phyloP scores from a whole-genome alignment of 2,797 vertebrate genomes.

The Myotis pilosus region DNA sequence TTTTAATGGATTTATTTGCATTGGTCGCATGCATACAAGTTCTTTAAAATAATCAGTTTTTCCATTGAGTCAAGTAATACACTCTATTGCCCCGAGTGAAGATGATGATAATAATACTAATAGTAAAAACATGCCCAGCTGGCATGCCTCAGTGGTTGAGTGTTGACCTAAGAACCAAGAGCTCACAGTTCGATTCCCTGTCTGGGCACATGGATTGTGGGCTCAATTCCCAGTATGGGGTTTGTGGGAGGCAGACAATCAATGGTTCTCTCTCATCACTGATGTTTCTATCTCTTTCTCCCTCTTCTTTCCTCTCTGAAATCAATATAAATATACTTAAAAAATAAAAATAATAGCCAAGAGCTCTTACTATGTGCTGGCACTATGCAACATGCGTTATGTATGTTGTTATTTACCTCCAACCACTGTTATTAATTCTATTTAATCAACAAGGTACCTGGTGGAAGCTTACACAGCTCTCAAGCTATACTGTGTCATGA shows the following conservation, averaged over 20 bases:
- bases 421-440: neutral
- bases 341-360: neutral
- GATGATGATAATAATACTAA: neutral
- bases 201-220: too few species aligned
- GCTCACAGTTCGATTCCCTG: too few species aligned
- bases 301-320: too few species aligned
- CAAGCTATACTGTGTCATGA: neutral
- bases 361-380: neutral
- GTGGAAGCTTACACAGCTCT: neutral
- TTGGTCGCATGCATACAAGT: neutral
- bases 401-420: neutral
- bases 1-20: constrained; percentile 1
- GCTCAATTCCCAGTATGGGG: too few species aligned
- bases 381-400: neutral
- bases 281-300: too few species aligned
- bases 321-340: neutral
- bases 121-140: neutral
- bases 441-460: neutral
- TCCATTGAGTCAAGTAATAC: neutral
- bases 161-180: too few species aligned
- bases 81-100: neutral
- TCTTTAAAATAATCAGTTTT: constrained; percentile 32
- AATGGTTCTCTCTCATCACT: too few species aligned
- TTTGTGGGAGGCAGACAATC: too few species aligned
- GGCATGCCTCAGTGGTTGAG: too few species aligned